Evolutionary conservation across 2,113 vertebrate genomes (phyloP).

Genomic region (Bos indicus): DNA sequence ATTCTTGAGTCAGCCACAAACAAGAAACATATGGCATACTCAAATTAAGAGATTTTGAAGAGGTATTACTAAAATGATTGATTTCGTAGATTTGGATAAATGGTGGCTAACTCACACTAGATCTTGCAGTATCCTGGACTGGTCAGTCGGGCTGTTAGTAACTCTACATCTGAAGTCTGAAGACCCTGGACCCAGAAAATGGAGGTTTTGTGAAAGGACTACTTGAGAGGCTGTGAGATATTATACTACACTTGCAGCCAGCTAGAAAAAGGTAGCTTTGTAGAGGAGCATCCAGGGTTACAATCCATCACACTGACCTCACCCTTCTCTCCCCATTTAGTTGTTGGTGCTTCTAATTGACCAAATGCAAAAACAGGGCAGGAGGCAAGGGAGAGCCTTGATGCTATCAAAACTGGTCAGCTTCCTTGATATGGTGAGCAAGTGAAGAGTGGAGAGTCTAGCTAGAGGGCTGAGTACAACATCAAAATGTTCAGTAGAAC

Average conservation of each 20-base stretch:
- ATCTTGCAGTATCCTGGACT: background rate
- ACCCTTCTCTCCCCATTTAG: background rate
- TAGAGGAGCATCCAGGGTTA: fast-evolving
- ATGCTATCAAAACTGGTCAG: background rate
- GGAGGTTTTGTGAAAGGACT: too few species aligned
- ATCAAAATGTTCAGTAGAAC: background rate
- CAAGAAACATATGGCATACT: background rate
- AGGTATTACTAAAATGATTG: background rate
- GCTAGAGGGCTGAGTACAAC: background rate
- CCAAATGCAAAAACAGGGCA: background rate
- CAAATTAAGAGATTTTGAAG: background rate
- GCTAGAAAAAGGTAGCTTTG: fast-evolving
- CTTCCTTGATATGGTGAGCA: background rate
- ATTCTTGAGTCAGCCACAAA: background rate
- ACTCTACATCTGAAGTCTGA: fast-evolving
- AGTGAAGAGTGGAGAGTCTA: background rate
- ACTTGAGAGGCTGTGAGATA: fast-evolving
- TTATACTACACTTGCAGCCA: background rate
- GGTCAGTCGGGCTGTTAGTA: background rate
- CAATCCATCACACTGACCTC: fast-evolving
- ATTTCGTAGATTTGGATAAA: background rate
- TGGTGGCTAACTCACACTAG: fast-evolving
- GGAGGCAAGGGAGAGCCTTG: background rate
- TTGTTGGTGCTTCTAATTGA: background rate
- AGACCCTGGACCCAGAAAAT: background rate